Base-by-base conservation (phyloP, 2,888 invertebrate genomes). In the Incurvaria masculella region DNA sequence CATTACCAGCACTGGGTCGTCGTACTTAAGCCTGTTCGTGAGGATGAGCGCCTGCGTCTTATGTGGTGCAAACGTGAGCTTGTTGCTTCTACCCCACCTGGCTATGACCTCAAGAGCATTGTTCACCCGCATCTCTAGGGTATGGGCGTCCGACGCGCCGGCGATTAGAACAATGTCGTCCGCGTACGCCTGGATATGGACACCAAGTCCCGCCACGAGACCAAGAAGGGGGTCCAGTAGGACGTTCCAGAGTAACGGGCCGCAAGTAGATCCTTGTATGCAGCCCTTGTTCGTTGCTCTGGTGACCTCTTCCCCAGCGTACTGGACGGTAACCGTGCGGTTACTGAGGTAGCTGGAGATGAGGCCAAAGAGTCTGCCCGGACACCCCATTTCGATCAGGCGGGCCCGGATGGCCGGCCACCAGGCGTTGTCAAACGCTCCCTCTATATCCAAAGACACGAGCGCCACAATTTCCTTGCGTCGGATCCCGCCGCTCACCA, bases 181-280 rank as follows among this genome's bases (percentile, higher is more conserved):
- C 0, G 56, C 56, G 20, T 55, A 58, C 0, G 56, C 58, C 20
- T 57, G 55, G 4, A 48, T 42, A 18, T 52, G 49, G 0, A 27
- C 41, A 2, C 39, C 44, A 0, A 14, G 8, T 0, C 14, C n/a
- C 0, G 50, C 42, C 1, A 48, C 4, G 2, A 19, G 14, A 1
- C 41, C 20, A 0, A 56, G 42, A 0, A 56, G 48, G 0, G 52
- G 50, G 33, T 57, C 52, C 8, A 57, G 47, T 1, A 51, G 19
- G 1, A 56, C 1, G 40, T 57, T 55, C 55, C 56, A 56, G 1
- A 56, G 19, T 1, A 49, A 26, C 0, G 56, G 56, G 1, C 56
- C 55, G 8, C 52, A 45, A 1, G 47, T 55, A 0, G 52, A 52
- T 0, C 54, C 54, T 18, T 54, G 56, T 1, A 56, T 49, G 21